These are phyloP conservation scores for Parnassius apollo DNA, from an alignment of 2,888 invertebrate species.

Conservation along the genomic window DNA sequence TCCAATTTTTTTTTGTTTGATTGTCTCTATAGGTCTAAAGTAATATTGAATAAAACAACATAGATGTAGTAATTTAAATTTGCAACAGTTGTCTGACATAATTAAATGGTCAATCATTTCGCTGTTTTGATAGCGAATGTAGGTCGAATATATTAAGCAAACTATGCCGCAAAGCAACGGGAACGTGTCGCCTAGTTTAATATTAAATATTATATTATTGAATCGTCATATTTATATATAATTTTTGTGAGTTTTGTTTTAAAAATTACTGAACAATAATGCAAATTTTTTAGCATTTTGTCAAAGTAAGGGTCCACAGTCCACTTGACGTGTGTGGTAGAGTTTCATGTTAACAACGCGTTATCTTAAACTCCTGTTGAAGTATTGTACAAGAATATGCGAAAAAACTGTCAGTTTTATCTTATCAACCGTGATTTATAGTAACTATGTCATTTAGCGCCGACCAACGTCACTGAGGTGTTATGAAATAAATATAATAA, in stretches of 20 bases:
- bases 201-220: constrained; percentile 1
- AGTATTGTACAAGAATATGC: constrained; percentile 30
- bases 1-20: too few relatives aligned
- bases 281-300: too few relatives aligned
- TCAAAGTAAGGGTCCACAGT: too few relatives aligned
- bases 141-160: constrained; percentile 61
- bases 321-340: too few relatives aligned
- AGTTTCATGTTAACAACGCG: background rate
- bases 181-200: constrained; percentile 22
- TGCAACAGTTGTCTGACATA: constrained; percentile 60
- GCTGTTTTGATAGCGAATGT: constrained; percentile 53
- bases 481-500: constrained; percentile 31
- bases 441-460: constrained; percentile 49
- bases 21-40: background rate
- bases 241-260: too few relatives aligned
- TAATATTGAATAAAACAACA: constrained; percentile 11
- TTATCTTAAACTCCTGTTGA: background rate
- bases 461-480: constrained; percentile 29
- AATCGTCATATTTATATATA: too few relatives aligned
- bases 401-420: constrained; percentile 44
- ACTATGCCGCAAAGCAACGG: constrained; percentile 45
- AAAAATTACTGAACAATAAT: too few relatives aligned
- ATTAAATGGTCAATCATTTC: constrained; percentile 72
- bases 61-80: constrained; percentile 40
- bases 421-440: constrained; percentile 64